phyloP scores from a whole-genome alignment of 1,140 invertebrate species.

The Sarcophaga peregrina region DNA sequence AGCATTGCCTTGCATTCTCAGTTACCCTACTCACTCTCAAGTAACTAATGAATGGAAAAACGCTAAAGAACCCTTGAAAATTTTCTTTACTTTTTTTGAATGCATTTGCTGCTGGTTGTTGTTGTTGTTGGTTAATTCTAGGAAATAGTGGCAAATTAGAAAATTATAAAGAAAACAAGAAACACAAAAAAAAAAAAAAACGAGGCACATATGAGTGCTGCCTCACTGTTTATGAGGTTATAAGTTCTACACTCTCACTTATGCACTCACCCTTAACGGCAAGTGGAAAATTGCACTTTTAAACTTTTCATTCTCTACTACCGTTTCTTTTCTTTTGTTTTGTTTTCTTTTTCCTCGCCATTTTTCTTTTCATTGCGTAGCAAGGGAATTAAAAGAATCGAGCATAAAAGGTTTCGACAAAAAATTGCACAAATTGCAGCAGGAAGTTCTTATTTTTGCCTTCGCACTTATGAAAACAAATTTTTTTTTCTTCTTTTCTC shows the following conservation, averaged over 20 bases:
- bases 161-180: background rate
- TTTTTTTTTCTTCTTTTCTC: too few relatives aligned
- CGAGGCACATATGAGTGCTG: too few relatives aligned
- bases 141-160: constrained; percentile 12
- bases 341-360: too few relatives aligned
- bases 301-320: background rate
- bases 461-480: too few relatives aligned
- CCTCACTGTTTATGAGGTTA: too few relatives aligned
- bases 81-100: background rate
- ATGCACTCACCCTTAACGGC: background rate
- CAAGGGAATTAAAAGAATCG: background rate
- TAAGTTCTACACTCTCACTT: too few relatives aligned
- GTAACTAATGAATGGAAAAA: constrained; percentile 2
- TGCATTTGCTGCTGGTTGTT: too few relatives aligned
- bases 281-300: background rate
- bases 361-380: background rate
- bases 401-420: too few relatives aligned
- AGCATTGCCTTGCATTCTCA: background rate
- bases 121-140: background rate
- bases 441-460: too few relatives aligned
- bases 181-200: background rate
- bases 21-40: background rate
- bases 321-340: too few relatives aligned
- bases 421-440: too few relatives aligned
- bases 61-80: background rate